Base-by-base conservation (phyloP, 2,888 invertebrate species). In the Tiliacea citrago region DNA sequence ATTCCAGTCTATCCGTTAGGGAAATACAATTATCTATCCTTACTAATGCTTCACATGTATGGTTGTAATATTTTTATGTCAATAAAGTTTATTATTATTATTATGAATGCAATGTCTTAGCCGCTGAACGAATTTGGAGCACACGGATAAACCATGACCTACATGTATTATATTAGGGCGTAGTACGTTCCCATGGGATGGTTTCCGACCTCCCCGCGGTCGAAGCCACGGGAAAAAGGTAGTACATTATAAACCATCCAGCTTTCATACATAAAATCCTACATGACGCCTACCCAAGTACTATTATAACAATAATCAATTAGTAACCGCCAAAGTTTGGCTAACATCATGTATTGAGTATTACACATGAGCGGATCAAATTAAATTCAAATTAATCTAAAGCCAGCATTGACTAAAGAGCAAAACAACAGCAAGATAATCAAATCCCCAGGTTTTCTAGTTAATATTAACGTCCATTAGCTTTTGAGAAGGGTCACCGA, bases 391-490 rank as follows among this genome's bases (percentile, higher is more conserved):
- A 82, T 77, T 73, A 82, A 85, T 82, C 66, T 77, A 73, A 7
- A 74, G 39, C 51, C 47, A 62, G 16, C 12, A 58, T 63, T 62
- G 57, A 57, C 35, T 57, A 58, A 9, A 63, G 58, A 72, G 57
- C 55, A 39, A 63, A 75, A 78, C 60, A 47, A 67, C 58, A 63
- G 42, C 73, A 81, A 79, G 75, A 81, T 75, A 84, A 79, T 78
- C 51, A 73, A 88, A 84, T 81, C 72, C 76, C 77, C 45, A 66
- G 73, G 71, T 77, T 86, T 79, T 73, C 72, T 75, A 75, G 75
- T 86, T 79, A 86, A 86, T 86, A 86, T 88, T 88, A 79, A 83
- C 58, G 73, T 79, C 79, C 85, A 84, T 86, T 86, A 81, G 65
- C 68, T 66, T 69, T 84, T 86, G 86, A 86, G 87, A 77, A 88